phyloP scores from a whole-genome alignment of 1,140 invertebrate genomes.

The Drusus annulatus region DNA sequence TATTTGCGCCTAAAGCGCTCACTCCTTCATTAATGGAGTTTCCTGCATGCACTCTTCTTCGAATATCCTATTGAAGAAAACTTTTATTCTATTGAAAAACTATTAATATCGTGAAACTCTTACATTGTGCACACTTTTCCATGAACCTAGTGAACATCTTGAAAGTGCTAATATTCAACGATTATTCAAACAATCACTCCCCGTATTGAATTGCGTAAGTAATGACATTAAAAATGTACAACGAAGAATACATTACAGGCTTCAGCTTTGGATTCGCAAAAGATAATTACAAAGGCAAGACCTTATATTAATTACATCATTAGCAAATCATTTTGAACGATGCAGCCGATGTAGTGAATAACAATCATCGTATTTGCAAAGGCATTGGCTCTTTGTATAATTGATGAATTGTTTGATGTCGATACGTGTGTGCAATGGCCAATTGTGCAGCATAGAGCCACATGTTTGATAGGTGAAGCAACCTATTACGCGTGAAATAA shows the following conservation, averaged over 20 bases:
- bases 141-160: no score
- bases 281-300: neutral
- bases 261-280: no score
- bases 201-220: no score
- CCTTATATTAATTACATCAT: conserved; percentile 1
- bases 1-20: no score
- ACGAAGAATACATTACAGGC: neutral
- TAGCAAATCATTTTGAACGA: neutral
- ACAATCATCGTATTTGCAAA: neutral
- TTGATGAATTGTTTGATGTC: neutral
- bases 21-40: no score
- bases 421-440: neutral
- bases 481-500: neutral
- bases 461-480: neutral
- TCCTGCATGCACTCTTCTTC: no score
- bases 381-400: neutral
- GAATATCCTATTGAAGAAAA: no score
- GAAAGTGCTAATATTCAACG: no score
- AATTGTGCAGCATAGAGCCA: neutral
- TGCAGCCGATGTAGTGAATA: neutral
- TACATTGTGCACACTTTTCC: no score
- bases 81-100: no score
- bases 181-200: no score
- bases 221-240: neutral
- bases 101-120: no score